phyloP scores from a whole-genome alignment of 1,140 invertebrate genomes.

The Apolygus lucorum region DNA sequence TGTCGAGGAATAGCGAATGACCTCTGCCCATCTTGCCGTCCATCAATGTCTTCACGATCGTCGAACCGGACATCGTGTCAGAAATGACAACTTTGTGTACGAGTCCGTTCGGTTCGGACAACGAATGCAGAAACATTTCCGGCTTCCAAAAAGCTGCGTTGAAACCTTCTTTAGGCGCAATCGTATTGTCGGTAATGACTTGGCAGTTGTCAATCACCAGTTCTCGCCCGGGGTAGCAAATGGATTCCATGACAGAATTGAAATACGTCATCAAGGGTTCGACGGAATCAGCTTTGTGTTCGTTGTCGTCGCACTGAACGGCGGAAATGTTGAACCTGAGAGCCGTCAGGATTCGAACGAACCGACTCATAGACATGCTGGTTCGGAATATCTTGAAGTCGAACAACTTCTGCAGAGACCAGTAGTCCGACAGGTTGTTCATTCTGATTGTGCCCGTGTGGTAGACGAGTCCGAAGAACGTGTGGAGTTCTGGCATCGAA shows the following conservation, averaged over 20 bases:
- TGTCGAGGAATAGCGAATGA: conserved; percentile 3
- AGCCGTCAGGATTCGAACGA: not conserved
- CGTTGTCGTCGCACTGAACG: not conserved
- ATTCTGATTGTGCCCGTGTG: conserved; percentile 2
- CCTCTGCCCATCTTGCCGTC: not conserved
- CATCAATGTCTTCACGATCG: not conserved
- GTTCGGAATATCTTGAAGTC: not conserved
- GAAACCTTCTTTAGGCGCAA: not conserved
- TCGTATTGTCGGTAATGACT: not conserved
- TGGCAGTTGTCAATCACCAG: not conserved
- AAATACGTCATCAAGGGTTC: not conserved
- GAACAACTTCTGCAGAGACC: not conserved
- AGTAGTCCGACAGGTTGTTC: conserved; percentile 3
- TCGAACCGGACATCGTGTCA: not conserved
- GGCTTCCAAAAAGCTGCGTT: not conserved
- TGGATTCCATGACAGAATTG: not conserved
- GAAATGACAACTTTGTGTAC: not conserved
- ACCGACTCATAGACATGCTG: not conserved
- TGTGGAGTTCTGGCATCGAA: not conserved
- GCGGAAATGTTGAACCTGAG: not conserved
- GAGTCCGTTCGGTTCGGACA: not conserved
- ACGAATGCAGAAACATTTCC: not conserved
- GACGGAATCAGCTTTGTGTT: not conserved
- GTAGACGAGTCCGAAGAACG: not conserved
- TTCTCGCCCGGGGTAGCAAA: not conserved